Evolutionary conservation across 2,888 invertebrate genomes (phyloP).

Genomic region (Melolontha melolontha): DNA sequence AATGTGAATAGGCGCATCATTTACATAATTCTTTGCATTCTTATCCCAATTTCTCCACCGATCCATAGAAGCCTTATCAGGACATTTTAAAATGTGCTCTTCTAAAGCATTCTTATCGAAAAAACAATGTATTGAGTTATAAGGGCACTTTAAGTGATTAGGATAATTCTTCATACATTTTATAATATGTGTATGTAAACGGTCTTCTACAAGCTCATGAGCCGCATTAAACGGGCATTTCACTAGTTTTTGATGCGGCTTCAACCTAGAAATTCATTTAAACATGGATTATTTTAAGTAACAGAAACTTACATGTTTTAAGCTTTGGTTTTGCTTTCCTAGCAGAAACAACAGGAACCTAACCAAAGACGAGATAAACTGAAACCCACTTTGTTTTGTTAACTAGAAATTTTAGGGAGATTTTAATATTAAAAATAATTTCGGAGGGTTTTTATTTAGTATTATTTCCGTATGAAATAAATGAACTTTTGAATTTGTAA

Average conservation of each 20-base stretch:
- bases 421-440: too few relatives aligned
- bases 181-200: conserved; percentile 60
- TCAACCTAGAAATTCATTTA: conserved; percentile 35
- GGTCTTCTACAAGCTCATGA: conserved; percentile 55
- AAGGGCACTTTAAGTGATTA: conserved; percentile 57
- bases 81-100: conserved; percentile 56
- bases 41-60: conserved; percentile 15
- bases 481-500: too few relatives aligned
- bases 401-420: too few relatives aligned
- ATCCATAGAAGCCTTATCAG: conserved; percentile 44
- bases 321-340: too few relatives aligned
- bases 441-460: too few relatives aligned
- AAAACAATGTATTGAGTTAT: conserved; percentile 59
- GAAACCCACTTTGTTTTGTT: too few relatives aligned
- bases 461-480: too few relatives aligned
- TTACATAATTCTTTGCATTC: conserved; percentile 19
- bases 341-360: too few relatives aligned
- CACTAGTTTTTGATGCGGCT: conserved; percentile 42
- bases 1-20: conserved; percentile 37
- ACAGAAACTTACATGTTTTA: too few relatives aligned
- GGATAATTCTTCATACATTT: conserved; percentile 61
- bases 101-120: conserved; percentile 52
- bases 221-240: conserved; percentile 59
- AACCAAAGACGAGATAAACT: too few relatives aligned
- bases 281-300: not conserved